Evolutionary conservation across 2,113 vertebrate genomes (phyloP).

Genomic region (Corythoichthys haematopterus): DNA sequence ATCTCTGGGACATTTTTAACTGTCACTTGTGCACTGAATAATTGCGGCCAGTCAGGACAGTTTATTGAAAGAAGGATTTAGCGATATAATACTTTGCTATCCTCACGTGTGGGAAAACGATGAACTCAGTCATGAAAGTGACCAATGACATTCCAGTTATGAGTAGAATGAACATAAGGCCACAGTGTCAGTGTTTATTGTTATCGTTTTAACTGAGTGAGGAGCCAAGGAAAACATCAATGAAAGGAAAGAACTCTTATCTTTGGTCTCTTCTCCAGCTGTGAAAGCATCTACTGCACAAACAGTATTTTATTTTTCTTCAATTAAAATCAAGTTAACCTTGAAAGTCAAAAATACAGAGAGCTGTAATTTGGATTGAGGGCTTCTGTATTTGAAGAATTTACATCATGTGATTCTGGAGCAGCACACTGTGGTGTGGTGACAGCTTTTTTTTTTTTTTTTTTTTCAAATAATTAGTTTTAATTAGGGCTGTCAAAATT

Average conservation of each 20-base stretch:
- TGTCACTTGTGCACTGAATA: constrained; percentile 1
- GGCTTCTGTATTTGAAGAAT: not conserved
- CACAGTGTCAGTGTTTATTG: constrained; percentile 22
- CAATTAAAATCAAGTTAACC: constrained; percentile 3
- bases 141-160: constrained; percentile 28
- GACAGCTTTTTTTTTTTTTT: too few species aligned
- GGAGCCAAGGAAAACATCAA: constrained; percentile 37
- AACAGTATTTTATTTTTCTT: constrained; percentile 6
- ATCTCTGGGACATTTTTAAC: constrained; percentile 15
- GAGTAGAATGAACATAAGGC: constrained; percentile 21
- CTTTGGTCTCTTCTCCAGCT: constrained; percentile 12
- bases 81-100: not conserved
- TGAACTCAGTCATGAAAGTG: constrained; percentile 21
- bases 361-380: too few species aligned
- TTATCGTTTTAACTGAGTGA: constrained; percentile 10
- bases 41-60: constrained; percentile 10
- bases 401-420: too few species aligned
- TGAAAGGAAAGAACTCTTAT: constrained; percentile 30
- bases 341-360: not conserved
- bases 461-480: too few species aligned
- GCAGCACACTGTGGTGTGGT: not conserved
- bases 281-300: constrained; percentile 19
- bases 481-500: too few species aligned
- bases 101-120: constrained; percentile 26
- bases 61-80: constrained; percentile 22